Base-by-base conservation (phyloP, 2,888 invertebrate genomes). In the Physocephala rufipes region DNA sequence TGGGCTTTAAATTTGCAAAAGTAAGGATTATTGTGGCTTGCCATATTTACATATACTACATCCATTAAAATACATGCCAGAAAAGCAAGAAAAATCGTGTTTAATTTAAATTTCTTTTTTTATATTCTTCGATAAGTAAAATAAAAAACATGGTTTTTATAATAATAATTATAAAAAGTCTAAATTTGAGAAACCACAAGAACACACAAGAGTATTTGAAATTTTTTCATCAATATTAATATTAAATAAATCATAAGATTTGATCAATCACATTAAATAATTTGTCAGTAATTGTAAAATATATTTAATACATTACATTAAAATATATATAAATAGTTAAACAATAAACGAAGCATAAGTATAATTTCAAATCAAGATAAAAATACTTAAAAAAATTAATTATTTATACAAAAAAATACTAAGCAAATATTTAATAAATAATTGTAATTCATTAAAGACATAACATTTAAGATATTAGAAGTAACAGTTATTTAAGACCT, bases 161-260 rank as follows among this genome's bases (percentile, higher is more conserved):
- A 12, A 47, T 45, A 45, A 63, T 45, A 63, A 47, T 63, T 53
- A 55, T 36, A 55, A 36, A 36, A 36, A 9, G 36, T 36, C 36
- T 7, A 36, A 36, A 36, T 9, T 63, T 5, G 24, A 66, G 24
- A 55, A 43, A 51, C 49, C 7, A 28, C 16, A 70, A 49, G 67
- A 70, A 72, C 64, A 72, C n/a, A 72, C 36, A 36, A 36, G 5
- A 36, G 9, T 9, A 36, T 36, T 36, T 9, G 9, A 36, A 4
- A 36, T 7, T 36, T 7, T 36, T 36, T 36, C 47, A 73, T 69
- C 67, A 67, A 62, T n/a, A n/a, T n/a, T n/a, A n/a, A n/a, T n/a
- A n/a, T n/a, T n/a, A 53, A 71, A 71, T 63, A 72, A 67, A 49
- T 63, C 66, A 62, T 59, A 69, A 69, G 71, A 74, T 71, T 66